Base-by-base conservation (phyloP, 2,113 vertebrate species). In the Tricholaema leucomelas region DNA sequence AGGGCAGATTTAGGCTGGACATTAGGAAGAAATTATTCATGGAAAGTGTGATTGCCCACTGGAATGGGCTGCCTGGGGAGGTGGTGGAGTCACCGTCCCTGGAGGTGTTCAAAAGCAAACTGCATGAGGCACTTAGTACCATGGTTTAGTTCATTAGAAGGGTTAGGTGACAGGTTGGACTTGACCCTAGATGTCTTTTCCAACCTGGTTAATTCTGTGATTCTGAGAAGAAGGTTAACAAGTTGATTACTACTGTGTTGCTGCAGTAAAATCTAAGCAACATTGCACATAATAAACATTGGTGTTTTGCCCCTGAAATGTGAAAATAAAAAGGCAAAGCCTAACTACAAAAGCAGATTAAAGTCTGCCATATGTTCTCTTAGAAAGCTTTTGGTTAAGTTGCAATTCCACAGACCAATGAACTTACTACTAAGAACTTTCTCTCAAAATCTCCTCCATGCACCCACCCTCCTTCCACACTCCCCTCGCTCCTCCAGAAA, bases 241-340 rank as follows among this genome's bases (percentile, higher is more conserved):
- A 59, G 67, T 58, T 92, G 91, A 79, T 90, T 81, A 76, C 31
- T 31, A 80, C 38, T 25, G 27, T 33, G 55, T 58, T 86, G n/a
- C 48, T 92, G 69, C 80, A 90, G 44, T 69, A 85, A 91, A 88
- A 79, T 31, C 55, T 76, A 86, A 86, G 86, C 15, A 87, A 63
- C 40, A 9, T 8, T 55, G 33, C 59, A 75, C 17, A 42, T 46
- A 73, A 75, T 42, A 31, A 76, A 50, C 33, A 69, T 4, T 77
- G 25, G 52, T 52, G 48, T 86, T 80, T 85, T 55, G 67, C 28
- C 54, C 42, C 79, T 92, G 30, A 72, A 70, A 55, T 20, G 36
- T 24, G 50, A 66, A 82, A 91, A 91, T 50, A 46, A 79, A 91
- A 87, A 72, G 35, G n/a, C 69, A 73, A 66, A 82, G 13, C 24